Percentiles rank a stretch among this genome's conserved stretches.
Evolutionary conservation across 2,888 invertebrate species (phyloP).

Genomic region (Linnaemya vulpina): DNA sequence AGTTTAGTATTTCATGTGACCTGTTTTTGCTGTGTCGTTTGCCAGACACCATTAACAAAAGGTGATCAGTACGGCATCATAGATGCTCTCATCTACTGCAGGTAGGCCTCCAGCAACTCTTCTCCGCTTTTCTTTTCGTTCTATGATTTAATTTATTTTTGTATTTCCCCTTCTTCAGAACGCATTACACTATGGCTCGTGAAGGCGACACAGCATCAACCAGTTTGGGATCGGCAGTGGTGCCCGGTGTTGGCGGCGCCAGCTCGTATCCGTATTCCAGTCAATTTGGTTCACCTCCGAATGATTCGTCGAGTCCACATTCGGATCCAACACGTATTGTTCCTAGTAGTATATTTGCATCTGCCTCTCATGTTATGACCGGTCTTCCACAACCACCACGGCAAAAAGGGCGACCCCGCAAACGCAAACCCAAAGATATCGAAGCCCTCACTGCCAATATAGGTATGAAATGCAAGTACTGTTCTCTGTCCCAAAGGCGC

Average conservation of each 20-base stretch:
- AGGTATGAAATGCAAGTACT: constrained; percentile 85
- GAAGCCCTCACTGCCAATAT: constrained; percentile 93
- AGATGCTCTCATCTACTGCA: constrained; percentile 94
- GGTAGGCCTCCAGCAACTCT: constrained; percentile 81
- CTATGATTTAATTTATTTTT: too few relatives aligned
- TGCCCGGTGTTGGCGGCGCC: constrained; percentile 68
- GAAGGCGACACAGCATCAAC: constrained; percentile 81
- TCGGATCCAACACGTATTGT: constrained; percentile 83
- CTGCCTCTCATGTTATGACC: constrained; percentile 84
- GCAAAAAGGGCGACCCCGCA: constrained; percentile 96
- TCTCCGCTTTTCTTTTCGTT: too few relatives aligned
- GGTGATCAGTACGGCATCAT: constrained; percentile 98
- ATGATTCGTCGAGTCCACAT: constrained; percentile 83
- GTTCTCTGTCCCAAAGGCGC: constrained; percentile 44
- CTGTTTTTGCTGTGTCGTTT: constrained; percentile 96
- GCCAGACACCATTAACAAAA: constrained; percentile 93
- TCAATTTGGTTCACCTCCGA: constrained; percentile 83
- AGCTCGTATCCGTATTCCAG: constrained; percentile 85
- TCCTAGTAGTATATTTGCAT: constrained; percentile 84
- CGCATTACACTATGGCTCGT: constrained; percentile 82
- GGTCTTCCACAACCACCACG: constrained; percentile 87
- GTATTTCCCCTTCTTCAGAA: constrained; percentile 75
- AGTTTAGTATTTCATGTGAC: constrained; percentile 97
- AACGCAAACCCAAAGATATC: constrained; percentile 95
- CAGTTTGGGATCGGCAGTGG: constrained; percentile 76